Base-by-base conservation (phyloP, 2,797 vertebrate species). In the Remorina albescens region DNA sequence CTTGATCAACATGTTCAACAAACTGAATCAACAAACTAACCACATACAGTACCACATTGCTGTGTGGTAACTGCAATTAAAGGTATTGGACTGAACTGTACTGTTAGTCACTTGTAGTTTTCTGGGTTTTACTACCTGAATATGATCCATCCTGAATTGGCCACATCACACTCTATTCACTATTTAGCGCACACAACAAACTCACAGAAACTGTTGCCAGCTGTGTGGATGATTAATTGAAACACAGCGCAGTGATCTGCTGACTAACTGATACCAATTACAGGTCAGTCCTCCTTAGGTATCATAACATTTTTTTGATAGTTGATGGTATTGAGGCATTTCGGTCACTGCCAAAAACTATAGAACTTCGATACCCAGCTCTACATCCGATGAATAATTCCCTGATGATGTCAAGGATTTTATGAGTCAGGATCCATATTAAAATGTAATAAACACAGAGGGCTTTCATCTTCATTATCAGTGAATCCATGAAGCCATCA, bases 201-300 rank as follows among this genome's bases (percentile, higher is more conserved):
- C 9, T 60, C 16, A 37, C 23, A 53, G 54, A 58, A 81, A 81
- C 75, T 49, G 60, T 51, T 26, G 16, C 62, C 8, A 42, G 64
- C 67, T 67, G 30, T 37, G 34, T 58, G 62, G 39, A 44, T 53
- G 78, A 83, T 73, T 81, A 55, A 81, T 78, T 83, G 42, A 70
- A 71, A 83, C 71, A 71, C 8, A 37, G 41, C 25, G 6, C 23
- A 9, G 59, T 34, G 46, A 59, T 76, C 41, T 25, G n/a, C 55
- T 68, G 76, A 76, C 74, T 64, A 49, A 71, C 58, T 86, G 84
- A 90, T 86, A 89, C 82, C 89, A 87, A 90, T 90, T 91, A 90
- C 63, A 73, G 51, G 26, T 56, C 30, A 60, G 71, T 74, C 74
- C 28, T 39, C 79, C 75, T 74, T 69, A 59, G 81, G 65, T n/a